A percentile compares a stretch with the other conserved stretches of the same genome.
These are phyloP conservation scores for Crenichthys baileyi DNA, from an alignment of 2,797 vertebrate genomes.

Conservation along the genomic window DNA sequence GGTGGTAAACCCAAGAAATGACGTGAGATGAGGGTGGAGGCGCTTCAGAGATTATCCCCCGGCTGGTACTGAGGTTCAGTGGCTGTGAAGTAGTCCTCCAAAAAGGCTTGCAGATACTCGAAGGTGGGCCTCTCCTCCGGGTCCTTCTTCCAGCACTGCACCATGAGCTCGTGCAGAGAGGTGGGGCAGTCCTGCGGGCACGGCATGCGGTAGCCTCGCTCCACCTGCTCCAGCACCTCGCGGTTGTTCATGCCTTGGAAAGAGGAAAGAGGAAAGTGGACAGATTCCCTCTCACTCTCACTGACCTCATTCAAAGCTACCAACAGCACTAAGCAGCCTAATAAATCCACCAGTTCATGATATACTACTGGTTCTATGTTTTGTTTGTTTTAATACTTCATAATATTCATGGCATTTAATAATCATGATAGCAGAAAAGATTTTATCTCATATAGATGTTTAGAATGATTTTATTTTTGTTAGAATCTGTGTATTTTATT, in stretches of 20 bases:
- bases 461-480: too few relatives aligned
- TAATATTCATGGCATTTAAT: not conserved
- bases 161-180: slow-evolving; percentile 98
- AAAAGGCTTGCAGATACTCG: slow-evolving; percentile 98
- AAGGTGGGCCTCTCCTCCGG: slow-evolving; percentile 98
- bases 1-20: slow-evolving; percentile 54
- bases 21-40: slow-evolving; percentile 44
- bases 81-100: slow-evolving; percentile 99
- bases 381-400: not conserved
- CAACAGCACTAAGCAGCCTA: not conserved
- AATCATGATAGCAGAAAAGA: not conserved
- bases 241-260: slow-evolving; percentile 97
- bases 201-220: slow-evolving; percentile 97
- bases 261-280: not conserved
- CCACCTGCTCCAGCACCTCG: slow-evolving; percentile 98
- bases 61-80: slow-evolving; percentile 99
- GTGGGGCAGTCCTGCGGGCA: slow-evolving; percentile 98
- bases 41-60: slow-evolving; percentile 95
- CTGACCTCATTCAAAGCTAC: not conserved
- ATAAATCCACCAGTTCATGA: not conserved
- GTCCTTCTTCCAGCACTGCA: slow-evolving; percentile 99
- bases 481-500: not conserved
- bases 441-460: too few relatives aligned
- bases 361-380: not conserved
- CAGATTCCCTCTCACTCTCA: not conserved